These are phyloP conservation scores for Hydractinia echinata DNA, from an alignment of 30 jellyfish, hydroid and myxozoan species.

Conservation along the genomic window DNA sequence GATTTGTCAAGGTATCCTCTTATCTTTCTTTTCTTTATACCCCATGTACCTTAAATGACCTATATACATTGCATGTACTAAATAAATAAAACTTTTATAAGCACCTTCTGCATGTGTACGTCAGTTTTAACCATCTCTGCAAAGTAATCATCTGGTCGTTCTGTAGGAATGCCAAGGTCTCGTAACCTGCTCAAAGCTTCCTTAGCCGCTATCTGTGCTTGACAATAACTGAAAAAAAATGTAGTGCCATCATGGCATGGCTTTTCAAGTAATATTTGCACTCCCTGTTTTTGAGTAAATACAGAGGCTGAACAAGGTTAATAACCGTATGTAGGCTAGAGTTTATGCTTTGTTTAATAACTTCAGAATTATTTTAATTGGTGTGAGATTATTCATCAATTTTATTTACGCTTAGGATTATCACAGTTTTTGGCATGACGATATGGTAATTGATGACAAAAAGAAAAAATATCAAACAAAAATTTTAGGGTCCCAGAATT, in stretches of 20 bases:
- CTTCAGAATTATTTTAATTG: too few species aligned
- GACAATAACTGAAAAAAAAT: constrained; percentile 68
- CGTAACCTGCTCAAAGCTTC: constrained; percentile 60
- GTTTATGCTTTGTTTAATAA: too few species aligned
- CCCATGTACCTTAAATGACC: not conserved
- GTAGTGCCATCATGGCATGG: not conserved
- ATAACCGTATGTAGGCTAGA: not conserved
- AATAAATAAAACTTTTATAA: not conserved
- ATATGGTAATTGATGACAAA: too few species aligned
- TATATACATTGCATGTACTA: not conserved
- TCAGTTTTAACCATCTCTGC: constrained; percentile 99
- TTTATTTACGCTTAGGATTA: too few species aligned
- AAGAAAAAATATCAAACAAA: too few species aligned
- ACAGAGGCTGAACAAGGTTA: not conserved
- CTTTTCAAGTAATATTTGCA: not conserved
- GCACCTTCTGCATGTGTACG: constrained; percentile 94
- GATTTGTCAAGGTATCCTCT: too few species aligned
- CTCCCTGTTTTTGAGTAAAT: not conserved
- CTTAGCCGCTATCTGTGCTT: constrained; percentile 95
- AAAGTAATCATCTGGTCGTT: constrained; percentile 94
- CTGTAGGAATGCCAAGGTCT: constrained; percentile 61
- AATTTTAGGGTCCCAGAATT: too few species aligned
- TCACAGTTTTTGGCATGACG: too few species aligned
- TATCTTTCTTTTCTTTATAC: too few species aligned
- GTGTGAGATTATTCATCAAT: too few species aligned